These are phyloP conservation scores for Eupithecia inturbata DNA, from an alignment of 2,888 invertebrate genomes.

Conservation along the genomic window DNA sequence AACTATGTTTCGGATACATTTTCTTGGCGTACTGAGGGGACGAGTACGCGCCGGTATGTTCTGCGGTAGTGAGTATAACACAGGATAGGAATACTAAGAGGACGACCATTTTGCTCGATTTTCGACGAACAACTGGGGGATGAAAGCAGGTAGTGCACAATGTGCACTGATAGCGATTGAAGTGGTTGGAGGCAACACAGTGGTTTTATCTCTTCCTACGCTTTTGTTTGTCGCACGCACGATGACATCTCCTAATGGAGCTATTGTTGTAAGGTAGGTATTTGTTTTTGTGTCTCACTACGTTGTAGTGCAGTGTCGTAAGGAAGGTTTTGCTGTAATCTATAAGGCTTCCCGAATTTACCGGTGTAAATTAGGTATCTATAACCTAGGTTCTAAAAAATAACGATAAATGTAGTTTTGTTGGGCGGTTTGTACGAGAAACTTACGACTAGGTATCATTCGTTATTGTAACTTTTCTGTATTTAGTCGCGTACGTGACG, in stretches of 20 bases:
- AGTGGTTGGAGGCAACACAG: constrained; percentile 56
- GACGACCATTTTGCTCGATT: constrained; percentile 64
- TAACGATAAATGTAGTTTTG: not conserved
- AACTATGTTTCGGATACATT: constrained; percentile 68
- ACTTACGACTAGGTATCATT: not conserved
- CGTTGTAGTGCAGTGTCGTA: constrained; percentile 38
- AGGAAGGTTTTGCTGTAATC: constrained; percentile 35
- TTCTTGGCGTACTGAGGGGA: constrained; percentile 82
- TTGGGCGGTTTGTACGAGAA: not conserved
- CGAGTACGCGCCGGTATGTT: constrained; percentile 80
- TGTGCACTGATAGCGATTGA: constrained; percentile 62
- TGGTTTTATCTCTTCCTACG: constrained; percentile 79
- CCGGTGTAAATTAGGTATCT: not conserved
- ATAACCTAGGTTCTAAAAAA: not conserved
- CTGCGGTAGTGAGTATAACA: constrained; percentile 54
- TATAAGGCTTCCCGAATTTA: not conserved
- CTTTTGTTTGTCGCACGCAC: constrained; percentile 82
- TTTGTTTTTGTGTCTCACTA: constrained; percentile 35
- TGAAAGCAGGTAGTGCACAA: constrained; percentile 60
- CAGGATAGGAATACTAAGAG: constrained; percentile 56
- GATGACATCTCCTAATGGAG: constrained; percentile 79
- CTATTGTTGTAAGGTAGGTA: constrained; percentile 75
- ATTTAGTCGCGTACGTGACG: too few relatives aligned
- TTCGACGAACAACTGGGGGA: constrained; percentile 57
- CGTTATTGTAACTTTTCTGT: too few relatives aligned